Evolutionary conservation across 2,113 vertebrate genomes (phyloP), one percentile per base, ranked within the genome.

Genomic region (Crotalus horridus): DNA sequence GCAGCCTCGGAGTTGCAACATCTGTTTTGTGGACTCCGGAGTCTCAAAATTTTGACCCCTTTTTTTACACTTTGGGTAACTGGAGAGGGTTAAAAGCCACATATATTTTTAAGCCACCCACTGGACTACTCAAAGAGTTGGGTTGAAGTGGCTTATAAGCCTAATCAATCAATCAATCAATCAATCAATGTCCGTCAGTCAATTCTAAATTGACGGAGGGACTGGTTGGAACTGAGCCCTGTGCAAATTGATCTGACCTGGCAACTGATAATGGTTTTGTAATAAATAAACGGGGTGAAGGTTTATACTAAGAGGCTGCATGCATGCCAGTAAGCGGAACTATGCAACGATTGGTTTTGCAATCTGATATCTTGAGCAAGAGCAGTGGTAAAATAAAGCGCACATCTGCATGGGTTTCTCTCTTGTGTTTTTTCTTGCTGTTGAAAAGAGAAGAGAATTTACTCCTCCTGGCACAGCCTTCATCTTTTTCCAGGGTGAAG

Each of bases 281-380:
- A 33, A 46, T 23, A 85, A 56, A 55, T 92, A 43, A 59, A 10
- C 10, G 10, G n/a, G 48, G 12, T 15, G 43, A 64, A 81, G 93
- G 17, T 0, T 6, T 90, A 39, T 89, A 33, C 29, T 9, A 64
- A n/a, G 61, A 5, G 1, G 90, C 2, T 24, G 0, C 0, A 0
- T 0, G 51, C 64, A 29, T 39, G 56, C 56, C 58, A 64, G 85
- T 61, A 93, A 96, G 94, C 1, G 94, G 91, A 43, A 39, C 29
- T 55, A 90, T 81, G 86, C 48, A 55, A 81, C 8, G 13, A 0
- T 89, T 90, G 93, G 39, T 89, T 13, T 46, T 53, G 91, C 85
- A 94, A 90, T 91, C 39, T 0, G 1, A 26, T 29, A 13, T 48
- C 46, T 95, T 95, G 58, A 91, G 94, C 54, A 96, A 96, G 85